Evolutionary conservation across 2,888 invertebrate species (phyloP), one percentile per base, ranked within the genome.

Genomic region (Philaethria dido): DNA sequence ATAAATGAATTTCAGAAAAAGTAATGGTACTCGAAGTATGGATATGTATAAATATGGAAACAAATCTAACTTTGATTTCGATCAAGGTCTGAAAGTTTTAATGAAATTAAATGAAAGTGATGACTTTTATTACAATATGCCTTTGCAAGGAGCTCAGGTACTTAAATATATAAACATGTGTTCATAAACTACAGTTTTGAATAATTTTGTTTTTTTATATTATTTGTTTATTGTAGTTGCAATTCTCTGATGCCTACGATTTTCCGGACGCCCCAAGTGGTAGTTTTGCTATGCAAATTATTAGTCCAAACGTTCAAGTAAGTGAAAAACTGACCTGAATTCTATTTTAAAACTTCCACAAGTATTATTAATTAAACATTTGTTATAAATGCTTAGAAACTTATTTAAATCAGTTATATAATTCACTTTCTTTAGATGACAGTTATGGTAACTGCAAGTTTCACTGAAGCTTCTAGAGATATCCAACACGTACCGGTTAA

Each of bases 191-290:
- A 36, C n/a, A n/a, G n/a, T n/a, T n/a, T n/a, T n/a, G n/a, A n/a
- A n/a, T n/a, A n/a, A n/a, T n/a, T 1, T n/a, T 33, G 2, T 9
- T 22, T 1, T 11, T 18, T 22, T 25, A 16, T 16, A 3, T 29
- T 8, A n/a, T 44, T 33, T 63, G 8, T 54, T 60, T 54, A 62
- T 84, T 87, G 33, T 78, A 94, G 94, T 77, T 94, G 44, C 88
- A 93, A 73, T 88, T 94, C 70, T 94, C 93, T 52, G 90, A 93
- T 69, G 88, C 94, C 0, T 88, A 91, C 54, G 94, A 94, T 77
- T 94, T 93, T 77, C 94, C 94, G 16, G 94, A 94, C 74, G 87
- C 89, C 0, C 88, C 93, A 0, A 94, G 94, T 68, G 94, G 94
- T 9, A 92, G 93, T 70, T 87, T 93, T 71, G 81, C 87, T 0